phyloP scores from a whole-genome alignment of 64 coral and sea anemone genomes.

The Stichodactyla mertensii region DNA sequence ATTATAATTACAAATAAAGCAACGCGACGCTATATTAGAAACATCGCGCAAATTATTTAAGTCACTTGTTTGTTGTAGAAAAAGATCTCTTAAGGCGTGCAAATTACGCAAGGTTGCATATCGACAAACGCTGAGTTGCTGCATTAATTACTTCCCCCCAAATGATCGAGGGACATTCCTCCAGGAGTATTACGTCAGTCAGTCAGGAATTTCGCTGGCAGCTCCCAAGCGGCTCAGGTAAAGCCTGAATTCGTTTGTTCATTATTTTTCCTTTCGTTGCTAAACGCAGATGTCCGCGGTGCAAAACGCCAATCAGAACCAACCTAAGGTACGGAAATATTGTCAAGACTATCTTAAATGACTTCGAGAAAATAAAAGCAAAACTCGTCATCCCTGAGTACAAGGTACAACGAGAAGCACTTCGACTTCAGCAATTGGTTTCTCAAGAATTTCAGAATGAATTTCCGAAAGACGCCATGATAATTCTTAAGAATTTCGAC shows the following conservation, averaged over 20 bases:
- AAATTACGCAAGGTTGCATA: too few relatives aligned
- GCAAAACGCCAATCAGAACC: conserved; percentile 59
- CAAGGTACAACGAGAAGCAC: background rate
- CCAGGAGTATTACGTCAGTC: too few relatives aligned
- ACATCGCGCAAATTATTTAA: too few relatives aligned
- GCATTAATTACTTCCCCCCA: too few relatives aligned
- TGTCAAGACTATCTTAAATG: conserved; percentile 67
- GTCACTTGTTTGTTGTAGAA: too few relatives aligned
- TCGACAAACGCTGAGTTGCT: too few relatives aligned
- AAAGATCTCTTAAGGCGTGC: too few relatives aligned
- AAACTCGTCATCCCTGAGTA: background rate
- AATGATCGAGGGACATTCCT: too few relatives aligned
- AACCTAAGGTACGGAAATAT: conserved; percentile 80
- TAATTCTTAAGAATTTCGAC: background rate
- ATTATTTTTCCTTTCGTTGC: background rate
- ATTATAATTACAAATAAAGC: too few relatives aligned
- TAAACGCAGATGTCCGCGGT: conserved; percentile 39
- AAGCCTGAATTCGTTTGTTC: background rate
- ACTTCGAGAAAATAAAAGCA: conserved; percentile 68
- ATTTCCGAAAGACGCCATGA: background rate
- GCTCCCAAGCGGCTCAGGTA: too few relatives aligned
- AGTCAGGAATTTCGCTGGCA: too few relatives aligned
- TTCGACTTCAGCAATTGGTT: background rate
- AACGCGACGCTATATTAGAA: too few relatives aligned
- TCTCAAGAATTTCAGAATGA: background rate